phyloP scores from a whole-genome alignment of 2,888 invertebrate species.

The Mythimna lalbum region DNA sequence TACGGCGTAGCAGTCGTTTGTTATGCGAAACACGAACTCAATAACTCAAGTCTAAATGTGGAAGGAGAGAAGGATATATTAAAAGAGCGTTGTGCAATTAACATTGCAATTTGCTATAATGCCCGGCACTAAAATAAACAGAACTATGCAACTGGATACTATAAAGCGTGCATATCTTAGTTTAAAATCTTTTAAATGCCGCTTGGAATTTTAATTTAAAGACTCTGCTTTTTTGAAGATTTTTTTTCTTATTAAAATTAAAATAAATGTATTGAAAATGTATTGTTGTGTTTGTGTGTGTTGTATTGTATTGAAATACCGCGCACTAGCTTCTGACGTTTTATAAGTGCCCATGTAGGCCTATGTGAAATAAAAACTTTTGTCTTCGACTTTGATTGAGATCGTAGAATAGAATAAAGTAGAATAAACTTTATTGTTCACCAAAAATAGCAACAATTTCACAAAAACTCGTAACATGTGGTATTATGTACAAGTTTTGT shows the following conservation, averaged over 20 bases:
- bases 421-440: too few relatives aligned
- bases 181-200: constrained; percentile 56
- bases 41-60: constrained; percentile 79
- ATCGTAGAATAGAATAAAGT: too few relatives aligned
- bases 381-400: too few relatives aligned
- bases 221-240: background rate
- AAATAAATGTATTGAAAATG: too few relatives aligned
- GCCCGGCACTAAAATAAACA: constrained; percentile 62
- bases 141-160: constrained; percentile 57
- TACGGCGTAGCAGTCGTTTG: constrained; percentile 75
- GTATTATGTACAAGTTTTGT: background rate
- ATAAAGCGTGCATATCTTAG: constrained; percentile 58
- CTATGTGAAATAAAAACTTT: too few relatives aligned
- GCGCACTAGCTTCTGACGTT: too few relatives aligned
- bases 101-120: constrained; percentile 71
- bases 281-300: too few relatives aligned
- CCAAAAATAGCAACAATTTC: too few relatives aligned
- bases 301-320: too few relatives aligned
- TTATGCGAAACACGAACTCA: constrained; percentile 80
- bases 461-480: too few relatives aligned
- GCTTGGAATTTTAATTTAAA: constrained; percentile 51
- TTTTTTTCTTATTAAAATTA: background rate
- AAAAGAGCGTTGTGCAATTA: constrained; percentile 76
- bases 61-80: constrained; percentile 77
- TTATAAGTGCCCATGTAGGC: too few relatives aligned